Percentiles rank a stretch among this genome's conserved stretches.
phyloP scores from a whole-genome alignment of 2,797 vertebrate species.

The Acrossocheilus fasciatus region DNA sequence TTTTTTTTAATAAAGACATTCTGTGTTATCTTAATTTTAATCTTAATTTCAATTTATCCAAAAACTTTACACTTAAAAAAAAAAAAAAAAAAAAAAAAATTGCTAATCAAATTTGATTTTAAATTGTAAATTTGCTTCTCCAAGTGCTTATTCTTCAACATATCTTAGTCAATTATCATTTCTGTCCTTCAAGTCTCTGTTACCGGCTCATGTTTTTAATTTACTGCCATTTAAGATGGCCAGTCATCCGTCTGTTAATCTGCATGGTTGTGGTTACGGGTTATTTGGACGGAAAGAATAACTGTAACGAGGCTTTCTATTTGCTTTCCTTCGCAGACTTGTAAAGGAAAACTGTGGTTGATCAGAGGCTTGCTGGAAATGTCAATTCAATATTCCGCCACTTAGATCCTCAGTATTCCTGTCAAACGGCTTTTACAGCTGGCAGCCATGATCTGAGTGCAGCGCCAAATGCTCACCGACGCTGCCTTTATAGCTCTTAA shows the following conservation, averaged over 20 bases:
- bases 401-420: constrained; percentile 61
- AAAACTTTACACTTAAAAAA: too few relatives aligned
- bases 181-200: background rate
- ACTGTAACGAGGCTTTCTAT: constrained; percentile 43
- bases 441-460: constrained; percentile 43
- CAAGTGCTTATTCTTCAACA: background rate
- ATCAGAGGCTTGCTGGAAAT: constrained; percentile 61
- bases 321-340: constrained; percentile 38
- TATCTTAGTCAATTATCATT: background rate
- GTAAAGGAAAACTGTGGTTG: constrained; percentile 57
- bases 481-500: constrained; percentile 62
- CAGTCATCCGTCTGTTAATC: constrained; percentile 51
- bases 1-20: too few relatives aligned
- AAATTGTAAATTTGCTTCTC: background rate
- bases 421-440: constrained; percentile 54
- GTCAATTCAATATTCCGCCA: constrained; percentile 64
- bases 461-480: constrained; percentile 42
- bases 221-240: constrained; percentile 59
- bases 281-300: constrained; percentile 46
- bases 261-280: constrained; percentile 17
- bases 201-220: constrained; percentile 54
- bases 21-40: too few relatives aligned
- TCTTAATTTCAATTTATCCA: background rate
- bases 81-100: too few relatives aligned
- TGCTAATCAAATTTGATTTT: too few relatives aligned